phyloP scores from a whole-genome alignment of 2,113 vertebrate genomes.

The Natator depressus region DNA sequence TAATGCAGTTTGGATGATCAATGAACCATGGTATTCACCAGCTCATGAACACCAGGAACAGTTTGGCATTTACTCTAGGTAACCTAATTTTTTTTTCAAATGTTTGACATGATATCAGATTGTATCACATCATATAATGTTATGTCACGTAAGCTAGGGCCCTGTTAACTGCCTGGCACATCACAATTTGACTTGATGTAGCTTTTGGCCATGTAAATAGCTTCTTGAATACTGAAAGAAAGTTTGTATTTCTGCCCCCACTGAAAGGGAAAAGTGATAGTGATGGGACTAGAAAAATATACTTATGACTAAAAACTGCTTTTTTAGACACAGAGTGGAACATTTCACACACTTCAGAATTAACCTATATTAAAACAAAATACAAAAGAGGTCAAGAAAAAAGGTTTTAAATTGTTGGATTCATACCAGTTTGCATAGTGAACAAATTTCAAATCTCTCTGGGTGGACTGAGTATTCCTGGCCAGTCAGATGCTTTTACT shows the following conservation, averaged over 20 bases:
- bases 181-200: neutral
- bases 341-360: accelerated
- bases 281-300: neutral
- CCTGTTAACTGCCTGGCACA: neutral
- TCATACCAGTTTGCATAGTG: neutral
- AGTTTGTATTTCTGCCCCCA: neutral
- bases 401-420: neutral
- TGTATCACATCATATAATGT: neutral
- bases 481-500: neutral
- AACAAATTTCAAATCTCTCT: neutral
- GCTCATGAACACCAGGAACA: neutral
- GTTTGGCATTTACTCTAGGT: neutral
- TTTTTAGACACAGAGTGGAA: accelerated
- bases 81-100: neutral
- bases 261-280: neutral
- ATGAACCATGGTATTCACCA: neutral
- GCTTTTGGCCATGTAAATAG: neutral
- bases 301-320: neutral
- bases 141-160: neutral
- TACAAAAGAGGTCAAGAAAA: neutral
- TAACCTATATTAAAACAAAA: neutral
- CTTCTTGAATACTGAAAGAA: neutral
- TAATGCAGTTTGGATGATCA: neutral
- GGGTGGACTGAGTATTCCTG: neutral
- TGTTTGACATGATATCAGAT: slow-evolving; percentile 3